Base-by-base conservation (phyloP, 2,797 vertebrate genomes). In the Pantherophis vulpinus region DNA sequence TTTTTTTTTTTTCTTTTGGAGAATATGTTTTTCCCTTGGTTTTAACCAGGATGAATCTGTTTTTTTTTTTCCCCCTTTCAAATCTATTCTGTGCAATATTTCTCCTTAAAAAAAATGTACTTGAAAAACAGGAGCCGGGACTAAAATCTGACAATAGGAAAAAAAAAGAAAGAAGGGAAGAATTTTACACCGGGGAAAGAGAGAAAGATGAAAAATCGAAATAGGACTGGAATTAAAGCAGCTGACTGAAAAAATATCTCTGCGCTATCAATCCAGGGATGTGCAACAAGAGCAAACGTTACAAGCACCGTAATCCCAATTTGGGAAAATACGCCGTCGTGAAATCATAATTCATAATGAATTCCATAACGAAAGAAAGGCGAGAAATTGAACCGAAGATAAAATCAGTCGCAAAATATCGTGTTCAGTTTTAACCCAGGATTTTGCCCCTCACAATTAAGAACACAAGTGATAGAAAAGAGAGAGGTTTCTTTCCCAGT, bases 21-120 rank as follows among this genome's bases (percentile, higher is more conserved):
- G n/a, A 56, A 29, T 3, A 66, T 0, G 3, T 74, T 74, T 74
- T 37, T 74, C 32, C 32, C 0, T 18, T 74, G 32, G 66, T 7
- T 74, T 74, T 16, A 32, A 70, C 13, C 5, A 70, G 66, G 66
- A 37, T 47, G 47, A 47, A 47, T 47, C 47, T 47, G 47, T 6
- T 1, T 1, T 47, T 47, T 29, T 3, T 3, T n/a, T 27, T n/a
- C 1, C 8, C 32, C n/a, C 1, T 1, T 37, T 74, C 32, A 37
- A 9, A 12, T 20, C 56, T 74, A n/a, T 74, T 37, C 63, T 2
- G 12, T 79, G 20, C 63, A 58, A 23, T 32, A 90, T 32, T 55
- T 66, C 51, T 32, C 16, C 5, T 1, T 51, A 9, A 9, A 51
- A 23, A 23, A 23, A 60, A 11, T 23, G 8, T 23, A 54, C 47